A percentile compares a stretch with the other conserved stretches of the same genome.
Conservation (phyloP, 2,888 invertebrate species). For the Eristalis tenax region DNA sequence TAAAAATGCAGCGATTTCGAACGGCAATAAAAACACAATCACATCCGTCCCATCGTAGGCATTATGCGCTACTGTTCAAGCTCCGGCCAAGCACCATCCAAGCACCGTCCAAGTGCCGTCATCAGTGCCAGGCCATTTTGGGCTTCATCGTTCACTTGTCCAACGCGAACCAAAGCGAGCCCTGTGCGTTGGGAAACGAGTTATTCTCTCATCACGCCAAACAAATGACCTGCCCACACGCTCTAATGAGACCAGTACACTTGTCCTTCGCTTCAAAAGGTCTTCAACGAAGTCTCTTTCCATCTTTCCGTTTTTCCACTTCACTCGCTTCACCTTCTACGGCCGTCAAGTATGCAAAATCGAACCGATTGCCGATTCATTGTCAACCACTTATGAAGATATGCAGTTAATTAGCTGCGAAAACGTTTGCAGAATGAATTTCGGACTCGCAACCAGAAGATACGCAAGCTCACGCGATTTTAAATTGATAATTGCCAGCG, state of each 20-base stretch:
- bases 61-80: not conserved
- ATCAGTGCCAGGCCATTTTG: no score
- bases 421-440: not conserved
- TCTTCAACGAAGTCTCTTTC: not conserved
- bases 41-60: no score
- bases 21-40: not conserved
- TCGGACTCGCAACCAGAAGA: not conserved
- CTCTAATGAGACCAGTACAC: not conserved
- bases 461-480: not conserved
- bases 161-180: not conserved
- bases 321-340: not conserved
- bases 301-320: not conserved
- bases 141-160: not conserved
- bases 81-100: no score
- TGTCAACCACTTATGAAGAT: not conserved
- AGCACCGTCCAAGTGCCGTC: no score
- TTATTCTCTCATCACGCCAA: not conserved
- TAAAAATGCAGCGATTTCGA: not conserved
- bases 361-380: not conserved
- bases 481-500: not conserved
- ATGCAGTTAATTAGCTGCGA: slow-evolving; percentile 3
- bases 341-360: not conserved
- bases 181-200: not conserved
- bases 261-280: not conserved
- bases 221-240: not conserved